Evolutionary conservation across 37 sponge, comb jelly and placozoan species (phyloP).

Genomic region (Aphrocallistes beatrix): DNA sequence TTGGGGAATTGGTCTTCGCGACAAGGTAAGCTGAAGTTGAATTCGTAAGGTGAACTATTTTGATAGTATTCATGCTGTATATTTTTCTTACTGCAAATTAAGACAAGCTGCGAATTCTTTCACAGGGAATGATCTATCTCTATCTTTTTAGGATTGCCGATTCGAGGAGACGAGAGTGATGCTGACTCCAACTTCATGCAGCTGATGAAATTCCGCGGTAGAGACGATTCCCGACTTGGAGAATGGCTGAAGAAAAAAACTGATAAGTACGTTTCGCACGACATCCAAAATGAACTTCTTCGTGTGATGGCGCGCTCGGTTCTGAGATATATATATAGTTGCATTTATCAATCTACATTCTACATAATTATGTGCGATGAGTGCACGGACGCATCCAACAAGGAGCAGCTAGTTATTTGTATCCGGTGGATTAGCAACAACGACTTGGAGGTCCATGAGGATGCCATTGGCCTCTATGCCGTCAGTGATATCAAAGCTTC

Average conservation of each 20-base stretch:
- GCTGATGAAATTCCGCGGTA: constrained; percentile 27
- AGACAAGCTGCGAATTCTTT: constrained; percentile 35
- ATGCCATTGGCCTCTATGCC: constrained; percentile 28
- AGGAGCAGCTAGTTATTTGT: constrained; percentile 28
- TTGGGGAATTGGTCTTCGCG: constrained; percentile 45
- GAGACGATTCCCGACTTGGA: constrained; percentile 30
- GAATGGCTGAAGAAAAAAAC: constrained; percentile 23
- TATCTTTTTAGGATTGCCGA: constrained; percentile 52
- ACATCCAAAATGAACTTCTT: constrained; percentile 20
- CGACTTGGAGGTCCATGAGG: constrained; percentile 33
- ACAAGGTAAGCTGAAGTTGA: no score
- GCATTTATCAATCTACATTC: neutral
- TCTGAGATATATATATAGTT: neutral
- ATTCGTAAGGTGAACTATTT: no score
- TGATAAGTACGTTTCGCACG: neutral
- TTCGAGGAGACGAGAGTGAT: constrained; percentile 36
- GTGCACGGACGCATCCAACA: constrained; percentile 30
- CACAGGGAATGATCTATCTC: constrained; percentile 36
- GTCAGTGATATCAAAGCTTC: neutral
- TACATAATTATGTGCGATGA: constrained; percentile 31
- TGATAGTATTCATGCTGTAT: no score
- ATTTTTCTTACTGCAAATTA: constrained; percentile 30
- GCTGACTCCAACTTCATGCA: constrained; percentile 19
- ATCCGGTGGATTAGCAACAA: constrained; percentile 24
- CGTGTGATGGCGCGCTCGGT: constrained; percentile 15